These are phyloP conservation scores for Drosophila hamatofila DNA, from an alignment of 2,888 invertebrate species.

Conservation along the genomic window DNA sequence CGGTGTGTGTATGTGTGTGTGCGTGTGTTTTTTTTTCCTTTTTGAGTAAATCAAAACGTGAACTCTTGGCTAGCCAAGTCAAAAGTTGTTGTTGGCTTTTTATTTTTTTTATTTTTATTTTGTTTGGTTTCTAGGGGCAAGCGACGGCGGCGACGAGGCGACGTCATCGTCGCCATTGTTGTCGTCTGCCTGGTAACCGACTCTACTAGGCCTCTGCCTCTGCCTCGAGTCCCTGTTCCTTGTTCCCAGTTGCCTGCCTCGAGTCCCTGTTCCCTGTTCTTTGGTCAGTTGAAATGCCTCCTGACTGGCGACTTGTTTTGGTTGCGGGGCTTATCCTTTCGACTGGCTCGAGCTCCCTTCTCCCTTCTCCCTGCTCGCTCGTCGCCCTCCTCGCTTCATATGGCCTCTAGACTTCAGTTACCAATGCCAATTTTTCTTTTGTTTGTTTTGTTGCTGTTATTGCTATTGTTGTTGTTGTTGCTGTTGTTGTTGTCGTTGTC, in stretches of 20 bases:
- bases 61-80: conserved; percentile 66
- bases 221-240: background rate
- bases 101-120: conserved; percentile 3
- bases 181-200: conserved; percentile 44
- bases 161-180: conserved; percentile 59
- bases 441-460: conserved; percentile 48
- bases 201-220: background rate
- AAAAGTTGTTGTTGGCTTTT: conserved; percentile 46
- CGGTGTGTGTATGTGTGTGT: conserved; percentile 1
- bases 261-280: background rate
- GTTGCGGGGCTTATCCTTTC: conserved; percentile 58
- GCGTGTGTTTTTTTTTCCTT: conserved; percentile 16
- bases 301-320: conserved; percentile 50
- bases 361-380: too few relatives aligned
- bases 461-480: conserved; percentile 24
- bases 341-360: too few relatives aligned
- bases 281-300: conserved; percentile 26
- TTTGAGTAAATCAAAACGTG: conserved; percentile 73
- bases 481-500: conserved; percentile 19
- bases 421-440: conserved; percentile 63
- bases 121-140: background rate
- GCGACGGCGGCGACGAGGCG: conserved; percentile 23
- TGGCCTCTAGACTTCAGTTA: conserved; percentile 1
- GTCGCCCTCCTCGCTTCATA: background rate
- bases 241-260: too few relatives aligned